These are phyloP conservation scores for Takifugu ocellatus DNA, from an alignment of 2,797 vertebrate species.

Conservation along the genomic window DNA sequence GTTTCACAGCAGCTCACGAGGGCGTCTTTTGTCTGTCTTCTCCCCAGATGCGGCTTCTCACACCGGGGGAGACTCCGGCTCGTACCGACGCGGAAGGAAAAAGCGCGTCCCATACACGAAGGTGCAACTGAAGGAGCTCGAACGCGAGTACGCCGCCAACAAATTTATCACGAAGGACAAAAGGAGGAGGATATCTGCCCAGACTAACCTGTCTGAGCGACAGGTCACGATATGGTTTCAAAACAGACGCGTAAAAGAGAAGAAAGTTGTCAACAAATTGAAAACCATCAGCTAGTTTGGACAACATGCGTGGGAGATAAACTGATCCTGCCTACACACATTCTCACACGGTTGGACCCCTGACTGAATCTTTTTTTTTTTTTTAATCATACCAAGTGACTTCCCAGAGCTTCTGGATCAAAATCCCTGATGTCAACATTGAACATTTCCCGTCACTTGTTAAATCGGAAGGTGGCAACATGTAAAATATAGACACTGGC, in stretches of 20 bases:
- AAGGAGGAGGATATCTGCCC: constrained; percentile 93
- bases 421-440: constrained; percentile 29
- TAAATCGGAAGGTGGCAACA: constrained; percentile 30
- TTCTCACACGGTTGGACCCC: constrained; percentile 31
- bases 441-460: constrained; percentile 40
- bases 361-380: constrained; percentile 34
- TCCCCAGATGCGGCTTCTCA: constrained; percentile 64
- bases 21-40: constrained; percentile 8
- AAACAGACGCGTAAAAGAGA: constrained; percentile 98
- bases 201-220: constrained; percentile 94
- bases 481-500: constrained; percentile 11
- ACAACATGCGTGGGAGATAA: constrained; percentile 45
- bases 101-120: constrained; percentile 98
- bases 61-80: constrained; percentile 82
- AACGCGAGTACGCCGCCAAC: constrained; percentile 97
- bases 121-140: constrained; percentile 98
- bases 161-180: constrained; percentile 99
- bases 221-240: constrained; percentile 99
- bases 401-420: constrained; percentile 56
- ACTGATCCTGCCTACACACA: constrained; percentile 23
- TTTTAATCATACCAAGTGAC: constrained; percentile 40
- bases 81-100: constrained; percentile 93
- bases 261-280: constrained; percentile 97
- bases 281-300: constrained; percentile 91
- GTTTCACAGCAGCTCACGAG: not conserved